Percentiles rank a stretch among this genome's conserved stretches.
Evolutionary conservation across 1,140 invertebrate genomes (phyloP).

Genomic region (Charaxes varanes): DNA sequence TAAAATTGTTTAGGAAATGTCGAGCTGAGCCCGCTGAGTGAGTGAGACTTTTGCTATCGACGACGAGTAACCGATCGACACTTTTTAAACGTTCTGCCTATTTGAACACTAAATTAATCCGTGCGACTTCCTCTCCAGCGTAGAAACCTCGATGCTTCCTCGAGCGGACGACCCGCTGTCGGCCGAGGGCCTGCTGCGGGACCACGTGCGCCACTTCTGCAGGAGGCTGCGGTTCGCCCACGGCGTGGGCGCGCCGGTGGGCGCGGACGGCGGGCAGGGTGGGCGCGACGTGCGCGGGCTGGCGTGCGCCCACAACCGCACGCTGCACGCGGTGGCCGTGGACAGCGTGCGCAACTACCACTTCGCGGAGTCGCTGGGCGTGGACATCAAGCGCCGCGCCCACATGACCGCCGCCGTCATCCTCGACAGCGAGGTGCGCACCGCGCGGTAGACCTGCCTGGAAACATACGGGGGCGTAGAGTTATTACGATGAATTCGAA

Average conservation of each 20-base stretch:
- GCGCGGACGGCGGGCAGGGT: constrained; percentile 26
- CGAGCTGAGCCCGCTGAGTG: too few relatives aligned
- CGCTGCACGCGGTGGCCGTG: constrained; percentile 80
- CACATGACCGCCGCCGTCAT: constrained; percentile 83
- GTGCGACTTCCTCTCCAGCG: too few relatives aligned
- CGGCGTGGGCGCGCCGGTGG: constrained; percentile 39
- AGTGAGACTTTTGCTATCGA: too few relatives aligned
- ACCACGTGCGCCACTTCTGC: constrained; percentile 60
- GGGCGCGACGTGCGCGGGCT: constrained; percentile 42
- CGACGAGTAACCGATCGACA: too few relatives aligned
- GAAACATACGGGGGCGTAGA: too few relatives aligned
- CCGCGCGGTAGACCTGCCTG: too few relatives aligned
- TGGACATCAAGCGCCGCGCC: constrained; percentile 76
- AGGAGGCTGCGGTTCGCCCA: constrained; percentile 59
- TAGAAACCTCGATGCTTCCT: constrained; percentile 68
- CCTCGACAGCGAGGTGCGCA: constrained; percentile 82
- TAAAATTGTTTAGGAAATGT: too few relatives aligned
- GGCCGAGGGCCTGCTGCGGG: constrained; percentile 66
- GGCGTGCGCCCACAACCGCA: constrained; percentile 75
- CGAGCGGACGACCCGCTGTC: constrained; percentile 74
- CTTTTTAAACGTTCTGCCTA: too few relatives aligned
- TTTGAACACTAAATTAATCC: too few relatives aligned
- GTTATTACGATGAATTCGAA: too few relatives aligned
- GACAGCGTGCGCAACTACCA: constrained; percentile 81
- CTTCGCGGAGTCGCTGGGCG: constrained; percentile 83